Conservation (phyloP, 2,888 invertebrate species). For the Scaptomyza polygonia region DNA sequence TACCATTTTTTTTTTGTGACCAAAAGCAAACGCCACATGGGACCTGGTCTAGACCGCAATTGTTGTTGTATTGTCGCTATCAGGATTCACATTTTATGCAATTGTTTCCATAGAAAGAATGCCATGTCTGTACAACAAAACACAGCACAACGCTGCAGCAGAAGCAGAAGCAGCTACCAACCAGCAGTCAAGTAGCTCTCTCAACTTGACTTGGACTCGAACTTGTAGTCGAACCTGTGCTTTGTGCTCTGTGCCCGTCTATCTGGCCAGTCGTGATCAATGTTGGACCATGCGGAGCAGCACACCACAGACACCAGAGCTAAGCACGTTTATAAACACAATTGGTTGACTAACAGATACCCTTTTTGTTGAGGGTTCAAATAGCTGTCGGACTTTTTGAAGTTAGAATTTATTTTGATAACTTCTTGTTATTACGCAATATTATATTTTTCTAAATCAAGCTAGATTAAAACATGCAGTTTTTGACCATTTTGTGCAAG, state of each 20-base stretch:
- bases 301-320: slow-evolving; percentile 38
- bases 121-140: slow-evolving; percentile 52
- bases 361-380: not conserved
- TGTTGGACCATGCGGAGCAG: slow-evolving; percentile 57
- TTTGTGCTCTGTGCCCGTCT: slow-evolving; percentile 29
- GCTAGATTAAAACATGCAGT: too few relatives aligned
- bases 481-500: not conserved
- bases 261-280: slow-evolving; percentile 77
- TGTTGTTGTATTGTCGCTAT: slow-evolving; percentile 63
- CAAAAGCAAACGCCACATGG: slow-evolving; percentile 48
- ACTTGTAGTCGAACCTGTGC: slow-evolving; percentile 31
- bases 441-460: too few relatives aligned
- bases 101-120: slow-evolving; percentile 68
- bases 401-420: too few relatives aligned
- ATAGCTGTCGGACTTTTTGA: too few relatives aligned
- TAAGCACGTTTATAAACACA: too few relatives aligned
- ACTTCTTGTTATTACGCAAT: too few relatives aligned
- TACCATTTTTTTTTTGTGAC: slow-evolving; percentile 33
- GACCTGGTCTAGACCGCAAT: slow-evolving; percentile 36
- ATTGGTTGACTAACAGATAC: slow-evolving; percentile 7
- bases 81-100: slow-evolving; percentile 79
- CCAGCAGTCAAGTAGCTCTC: slow-evolving; percentile 57
- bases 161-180: slow-evolving; percentile 13
- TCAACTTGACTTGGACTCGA: slow-evolving; percentile 50
- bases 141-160: slow-evolving; percentile 37